A percentile compares a stretch with the other conserved stretches of the same genome.
These are phyloP conservation scores for Alces alces DNA, from an alignment of 2,113 vertebrate genomes.

Conservation along the genomic window DNA sequence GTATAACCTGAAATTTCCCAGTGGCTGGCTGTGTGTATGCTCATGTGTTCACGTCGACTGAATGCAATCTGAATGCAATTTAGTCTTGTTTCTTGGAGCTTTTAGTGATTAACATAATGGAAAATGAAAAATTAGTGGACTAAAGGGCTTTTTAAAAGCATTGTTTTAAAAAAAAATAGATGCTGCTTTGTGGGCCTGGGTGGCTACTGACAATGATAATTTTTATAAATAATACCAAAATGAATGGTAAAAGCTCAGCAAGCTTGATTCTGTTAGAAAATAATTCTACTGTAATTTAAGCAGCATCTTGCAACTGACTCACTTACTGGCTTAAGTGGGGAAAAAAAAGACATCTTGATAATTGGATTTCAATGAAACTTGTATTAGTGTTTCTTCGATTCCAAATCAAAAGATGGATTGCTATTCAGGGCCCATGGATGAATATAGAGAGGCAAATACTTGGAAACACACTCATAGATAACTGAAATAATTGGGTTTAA, in stretches of 20 bases:
- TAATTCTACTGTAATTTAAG: neutral
- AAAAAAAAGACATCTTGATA: neutral
- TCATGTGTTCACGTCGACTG: neutral
- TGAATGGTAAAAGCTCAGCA: neutral
- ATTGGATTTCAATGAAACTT: slow-evolving; percentile 28
- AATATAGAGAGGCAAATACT: neutral
- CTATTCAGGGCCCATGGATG: neutral
- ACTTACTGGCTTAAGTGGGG: neutral
- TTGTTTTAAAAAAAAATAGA: neutral
- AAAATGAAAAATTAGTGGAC: slow-evolving; percentile 24
- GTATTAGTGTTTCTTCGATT: slow-evolving; percentile 35
- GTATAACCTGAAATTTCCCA: neutral
- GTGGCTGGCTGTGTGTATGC: fast-evolving
- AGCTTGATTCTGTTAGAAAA: neutral
- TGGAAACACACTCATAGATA: neutral
- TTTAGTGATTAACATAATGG: neutral
- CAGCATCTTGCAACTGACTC: neutral
- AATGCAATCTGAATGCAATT: neutral
- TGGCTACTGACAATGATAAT: neutral
- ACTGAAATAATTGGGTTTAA: slow-evolving; percentile 6
- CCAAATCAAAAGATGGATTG: slow-evolving; percentile 20
- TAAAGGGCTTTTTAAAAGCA: neutral
- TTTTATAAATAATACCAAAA: neutral
- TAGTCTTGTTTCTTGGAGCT: neutral
- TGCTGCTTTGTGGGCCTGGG: neutral